These are phyloP conservation scores for Thaumatotibia leucotreta DNA, from an alignment of 1,140 invertebrate genomes.

Conservation along the genomic window DNA sequence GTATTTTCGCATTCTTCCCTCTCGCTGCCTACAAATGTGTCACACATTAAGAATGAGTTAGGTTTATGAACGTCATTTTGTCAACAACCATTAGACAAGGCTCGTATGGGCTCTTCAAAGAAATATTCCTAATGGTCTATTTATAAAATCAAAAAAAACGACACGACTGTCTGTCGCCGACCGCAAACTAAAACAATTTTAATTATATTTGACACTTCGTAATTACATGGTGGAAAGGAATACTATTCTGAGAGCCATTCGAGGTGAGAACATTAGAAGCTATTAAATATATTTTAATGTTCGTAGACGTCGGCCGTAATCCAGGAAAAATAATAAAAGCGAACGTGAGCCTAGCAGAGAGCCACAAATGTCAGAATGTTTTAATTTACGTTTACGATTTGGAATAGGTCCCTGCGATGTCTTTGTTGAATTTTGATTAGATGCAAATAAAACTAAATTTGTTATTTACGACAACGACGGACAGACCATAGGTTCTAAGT, in stretches of 20 bases:
- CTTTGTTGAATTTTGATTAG: constrained; percentile 35
- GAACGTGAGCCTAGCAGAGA: constrained; percentile 25
- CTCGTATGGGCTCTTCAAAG: neutral
- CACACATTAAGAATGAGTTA: constrained; percentile 14
- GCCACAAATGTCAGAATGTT: constrained; percentile 46
- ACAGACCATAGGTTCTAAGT: no score
- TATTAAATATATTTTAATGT: constrained; percentile 36
- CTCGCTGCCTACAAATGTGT: constrained; percentile 5
- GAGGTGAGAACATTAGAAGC: constrained; percentile 26
- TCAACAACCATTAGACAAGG: neutral
- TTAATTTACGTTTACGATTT: constrained; percentile 54
- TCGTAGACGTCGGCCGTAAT: constrained; percentile 2
- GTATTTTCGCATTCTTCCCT: constrained; percentile 56
- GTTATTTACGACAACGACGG: no score
- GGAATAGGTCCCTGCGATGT: constrained; percentile 35
- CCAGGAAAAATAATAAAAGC: constrained; percentile 28
- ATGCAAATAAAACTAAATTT: neutral
- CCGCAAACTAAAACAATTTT: constrained; percentile 45
- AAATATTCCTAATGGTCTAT: neutral
- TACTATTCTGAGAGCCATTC: constrained; percentile 21
- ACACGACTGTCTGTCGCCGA: constrained; percentile 13
- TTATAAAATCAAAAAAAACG: neutral
- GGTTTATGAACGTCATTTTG: constrained; percentile 6
- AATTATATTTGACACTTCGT: constrained; percentile 64
- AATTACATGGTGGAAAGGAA: constrained; percentile 45